These are phyloP conservation scores for Thera britannica DNA, from an alignment of 2,888 invertebrate genomes.

Conservation along the genomic window DNA sequence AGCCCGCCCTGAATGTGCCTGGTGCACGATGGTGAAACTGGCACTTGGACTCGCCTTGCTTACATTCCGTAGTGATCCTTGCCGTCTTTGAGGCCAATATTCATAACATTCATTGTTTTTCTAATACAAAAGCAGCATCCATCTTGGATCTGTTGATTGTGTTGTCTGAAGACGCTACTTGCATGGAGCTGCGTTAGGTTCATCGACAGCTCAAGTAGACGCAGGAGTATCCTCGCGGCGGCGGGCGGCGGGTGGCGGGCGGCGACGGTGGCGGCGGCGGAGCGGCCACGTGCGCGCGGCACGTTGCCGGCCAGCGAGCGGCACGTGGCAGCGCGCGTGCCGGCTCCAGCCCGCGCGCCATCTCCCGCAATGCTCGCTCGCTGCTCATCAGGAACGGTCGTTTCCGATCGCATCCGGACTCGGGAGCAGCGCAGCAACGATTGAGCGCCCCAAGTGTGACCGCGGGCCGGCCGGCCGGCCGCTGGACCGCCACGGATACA, in stretches of 20 bases:
- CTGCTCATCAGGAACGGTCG: conserved; percentile 73
- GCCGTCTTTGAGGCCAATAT: no score
- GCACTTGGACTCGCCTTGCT: no score
- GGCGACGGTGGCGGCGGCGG: conserved; percentile 6
- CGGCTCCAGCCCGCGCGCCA: conserved; percentile 54
- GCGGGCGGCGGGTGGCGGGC: not conserved
- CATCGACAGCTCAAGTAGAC: no score
- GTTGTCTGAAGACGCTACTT: no score
- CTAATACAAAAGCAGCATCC: no score
- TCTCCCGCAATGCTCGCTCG: conserved; percentile 76
- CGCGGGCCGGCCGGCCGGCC: conserved; percentile 60
- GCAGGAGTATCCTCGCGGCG: conserved; percentile 50
- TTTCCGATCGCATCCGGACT: conserved; percentile 47
- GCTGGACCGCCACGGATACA: conserved; percentile 83
- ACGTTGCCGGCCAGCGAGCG: conserved; percentile 51
- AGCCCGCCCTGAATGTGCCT: no score
- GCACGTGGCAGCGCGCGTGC: conserved; percentile 63
- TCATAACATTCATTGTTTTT: no score
- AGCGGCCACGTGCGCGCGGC: conserved; percentile 39
- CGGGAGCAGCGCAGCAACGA: conserved; percentile 47
- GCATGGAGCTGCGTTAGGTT: no score
- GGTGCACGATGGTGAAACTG: no score
- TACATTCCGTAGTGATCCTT: no score
- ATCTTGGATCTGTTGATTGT: no score
- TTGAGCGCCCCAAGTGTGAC: conserved; percentile 60